Base-by-base conservation (phyloP, 2,113 vertebrate genomes). In the Benitochromis conjunctus region DNA sequence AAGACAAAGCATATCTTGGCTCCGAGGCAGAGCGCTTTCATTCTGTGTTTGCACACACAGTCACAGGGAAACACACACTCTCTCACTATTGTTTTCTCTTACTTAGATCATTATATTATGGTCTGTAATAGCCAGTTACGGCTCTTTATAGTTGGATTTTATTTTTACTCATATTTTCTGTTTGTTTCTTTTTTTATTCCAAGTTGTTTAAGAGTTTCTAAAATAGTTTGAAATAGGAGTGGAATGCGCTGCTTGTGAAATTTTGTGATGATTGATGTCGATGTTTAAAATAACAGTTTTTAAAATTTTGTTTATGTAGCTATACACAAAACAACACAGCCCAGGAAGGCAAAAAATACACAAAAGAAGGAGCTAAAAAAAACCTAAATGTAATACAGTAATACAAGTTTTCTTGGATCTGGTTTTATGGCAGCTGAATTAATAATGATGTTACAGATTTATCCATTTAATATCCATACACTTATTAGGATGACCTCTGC, bases 1-100 rank as follows among this genome's bases (percentile, higher is more conserved):
- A 76, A 76, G 84, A 91, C 34, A 3, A 51, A 86, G 86, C 87
- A 90, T 83, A 90, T 82, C 84, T 82, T 82, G 31, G 77, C 55
- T 76, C 5, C 21, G 56, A 78, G 29, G 31, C 71, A 19, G 16
- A n/a, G 13, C 48, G 21, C 43, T 83, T 81, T 85, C 8, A 24
- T 74, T 79, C 38, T 55, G 29, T 66, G 14, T 34, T 55, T 66
- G 6, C 31, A 54, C 76, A 26, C 31, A 21, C 31, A 18, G 34
- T 54, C 26, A 55, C 7, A 69, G n/a, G 38, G 7, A 43, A 43
- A 43, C n/a, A 69, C 41, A 18, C 14, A 4, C 41, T 71, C 21
- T 46, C 66, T 24, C 36, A 41, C n/a, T 18, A 26, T 74, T 51
- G 29, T 51, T 46, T 26, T 60, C 78, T 60, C 66, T 26, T 81